Base-by-base conservation (phyloP, 2,113 vertebrate species). In the Platycercus adscitus region DNA sequence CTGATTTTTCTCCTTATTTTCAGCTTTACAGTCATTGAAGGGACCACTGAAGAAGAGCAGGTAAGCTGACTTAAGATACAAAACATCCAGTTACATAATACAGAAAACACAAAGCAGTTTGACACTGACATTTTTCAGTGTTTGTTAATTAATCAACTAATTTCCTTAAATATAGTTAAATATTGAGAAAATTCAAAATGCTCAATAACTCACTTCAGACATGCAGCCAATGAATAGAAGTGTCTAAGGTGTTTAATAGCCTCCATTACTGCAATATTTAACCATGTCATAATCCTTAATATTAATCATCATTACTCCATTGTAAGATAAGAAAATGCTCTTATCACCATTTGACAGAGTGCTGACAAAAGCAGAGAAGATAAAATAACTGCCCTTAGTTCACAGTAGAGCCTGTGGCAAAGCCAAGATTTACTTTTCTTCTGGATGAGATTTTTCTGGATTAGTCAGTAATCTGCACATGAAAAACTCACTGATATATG, bases 321-420 rank as follows among this genome's bases (percentile, higher is more conserved):
- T 78, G 28, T 58, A 73, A 93, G 23, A 56, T 81, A 91, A 95
- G 80, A 91, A 95, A 84, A 93, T 71, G 21, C 81, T 89, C 80
- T 92, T 95, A 89, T 93, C 86, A 86, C 16, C 39, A 64, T 93
- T 95, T 95, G 75, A 92, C 94, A 96, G 86, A 93, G 26, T 81
- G 11, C 20, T 4, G 31, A 90, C 60, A 89, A 88, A 96, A 89
- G 49, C 37, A 73, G 50, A 81, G 25, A 64, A 86, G 69, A 89
- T 88, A 69, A 91, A 93, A 72, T 35, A 16, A 64, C 26, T 88
- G 76, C 68, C 82, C 39, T 81, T 26, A 60, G 69, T 80, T 89
- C 72, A 66, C 13, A 78, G 50, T 16, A 70, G 10, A 91, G 55
- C 24, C 21, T 29, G 17, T 68, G 65, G 33, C 77, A 71, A 17